Percentiles rank a stretch among this genome's conserved stretches.
These are phyloP conservation scores for Calosoma granatense DNA, from an alignment of 1,140 invertebrate genomes.

Conservation along the genomic window DNA sequence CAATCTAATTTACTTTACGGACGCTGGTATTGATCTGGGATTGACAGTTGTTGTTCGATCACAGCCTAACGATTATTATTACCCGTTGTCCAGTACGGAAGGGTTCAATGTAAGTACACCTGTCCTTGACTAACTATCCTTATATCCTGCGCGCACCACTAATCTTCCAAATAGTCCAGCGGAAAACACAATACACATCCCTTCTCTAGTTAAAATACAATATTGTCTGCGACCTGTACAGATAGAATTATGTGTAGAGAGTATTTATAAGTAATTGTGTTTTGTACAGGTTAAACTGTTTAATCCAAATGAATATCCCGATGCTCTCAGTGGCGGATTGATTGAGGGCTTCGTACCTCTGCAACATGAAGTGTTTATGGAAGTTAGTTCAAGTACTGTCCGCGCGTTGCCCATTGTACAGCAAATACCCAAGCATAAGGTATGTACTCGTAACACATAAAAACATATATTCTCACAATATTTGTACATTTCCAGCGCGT, in stretches of 20 bases:
- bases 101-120: conserved; percentile 36
- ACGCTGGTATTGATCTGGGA: conserved; percentile 29
- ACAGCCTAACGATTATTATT: conserved; percentile 40
- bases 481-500: too few relatives aligned
- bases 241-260: too few relatives aligned
- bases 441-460: too few relatives aligned
- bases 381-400: conserved; percentile 21
- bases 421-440: too few relatives aligned
- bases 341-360: conserved; percentile 22
- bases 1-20: neutral
- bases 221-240: too few relatives aligned
- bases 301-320: conserved; percentile 37
- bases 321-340: conserved; percentile 27
- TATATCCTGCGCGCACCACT: neutral
- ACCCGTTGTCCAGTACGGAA: conserved; percentile 28
- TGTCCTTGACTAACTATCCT: neutral
- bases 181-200: too few relatives aligned
- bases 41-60: conserved; percentile 37
- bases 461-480: too few relatives aligned
- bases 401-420: conserved; percentile 13
- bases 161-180: too few relatives aligned
- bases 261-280: too few relatives aligned
- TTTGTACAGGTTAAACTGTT: conserved; percentile 36
- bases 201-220: too few relatives aligned
- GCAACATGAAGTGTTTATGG: conserved; percentile 18